A percentile compares a stretch with the other conserved stretches of the same genome.
phyloP scores from a whole-genome alignment of 35 echinoderm and acorn worm genomes.

The Ophioderma brevispina region DNA sequence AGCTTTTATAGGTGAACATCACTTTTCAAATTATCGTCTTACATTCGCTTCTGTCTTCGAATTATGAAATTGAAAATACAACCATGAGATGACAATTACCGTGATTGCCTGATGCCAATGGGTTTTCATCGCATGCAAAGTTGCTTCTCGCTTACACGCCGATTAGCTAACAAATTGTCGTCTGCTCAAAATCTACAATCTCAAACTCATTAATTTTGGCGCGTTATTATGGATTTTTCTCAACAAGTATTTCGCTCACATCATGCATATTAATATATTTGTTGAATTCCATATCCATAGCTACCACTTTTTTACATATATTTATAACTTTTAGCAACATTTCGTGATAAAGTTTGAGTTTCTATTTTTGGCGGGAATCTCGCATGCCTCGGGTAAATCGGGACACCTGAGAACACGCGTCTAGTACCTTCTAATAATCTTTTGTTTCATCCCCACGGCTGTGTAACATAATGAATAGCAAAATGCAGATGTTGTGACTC shows the following conservation, averaged over 20 bases:
- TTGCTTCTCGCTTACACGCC: background rate
- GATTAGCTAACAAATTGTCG: slow-evolving; percentile 1
- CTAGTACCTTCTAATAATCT: slow-evolving; percentile 10
- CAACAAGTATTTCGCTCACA: no score
- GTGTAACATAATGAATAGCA: background rate
- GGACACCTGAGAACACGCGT: slow-evolving; percentile 6
- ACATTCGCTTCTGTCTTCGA: slow-evolving; percentile 1
- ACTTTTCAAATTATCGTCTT: slow-evolving; percentile 8
- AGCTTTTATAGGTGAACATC: background rate
- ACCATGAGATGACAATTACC: background rate
- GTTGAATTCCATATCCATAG: no score
- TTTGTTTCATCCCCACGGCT: background rate
- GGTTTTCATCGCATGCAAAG: background rate
- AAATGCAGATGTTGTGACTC: background rate
- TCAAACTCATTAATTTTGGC: no score
- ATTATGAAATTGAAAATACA: slow-evolving; percentile 15
- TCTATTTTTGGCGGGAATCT: background rate
- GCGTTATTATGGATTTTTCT: no score
- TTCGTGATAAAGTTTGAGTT: background rate
- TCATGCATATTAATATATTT: no score
- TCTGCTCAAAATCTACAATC: background rate
- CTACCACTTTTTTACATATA: no score
- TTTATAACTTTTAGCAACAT: no score
- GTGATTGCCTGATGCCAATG: background rate
- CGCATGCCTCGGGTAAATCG: background rate